Evolutionary conservation across 2,113 vertebrate species (phyloP).

Genomic region (Opisthocomus hoazin): DNA sequence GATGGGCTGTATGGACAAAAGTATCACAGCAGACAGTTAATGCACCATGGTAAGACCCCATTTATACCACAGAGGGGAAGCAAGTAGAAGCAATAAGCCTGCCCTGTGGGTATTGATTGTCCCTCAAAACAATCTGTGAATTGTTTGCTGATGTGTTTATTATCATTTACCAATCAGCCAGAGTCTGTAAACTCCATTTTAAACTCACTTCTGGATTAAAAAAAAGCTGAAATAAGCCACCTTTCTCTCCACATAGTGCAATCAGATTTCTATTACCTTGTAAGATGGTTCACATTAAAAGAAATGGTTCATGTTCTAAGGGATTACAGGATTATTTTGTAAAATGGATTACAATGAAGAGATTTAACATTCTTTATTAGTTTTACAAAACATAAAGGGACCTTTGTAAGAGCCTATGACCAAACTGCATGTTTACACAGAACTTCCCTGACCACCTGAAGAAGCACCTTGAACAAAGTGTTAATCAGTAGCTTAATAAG

Average conservation of each 20-base stretch:
- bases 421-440: not conserved
- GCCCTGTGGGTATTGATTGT: not conserved
- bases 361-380: not conserved
- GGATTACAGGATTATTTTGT: constrained; percentile 5
- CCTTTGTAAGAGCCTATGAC: not conserved
- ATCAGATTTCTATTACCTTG: not conserved
- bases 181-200: not conserved
- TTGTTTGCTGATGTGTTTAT: not conserved
- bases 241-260: not conserved
- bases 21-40: not conserved
- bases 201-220: not conserved
- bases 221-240: not conserved
- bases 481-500: not conserved
- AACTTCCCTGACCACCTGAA: not conserved
- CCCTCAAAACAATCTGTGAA: not conserved
- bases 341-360: constrained; percentile 12
- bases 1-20: not conserved
- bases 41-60: not conserved
- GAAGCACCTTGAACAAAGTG: not conserved
- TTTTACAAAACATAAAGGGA: not conserved
- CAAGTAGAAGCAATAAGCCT: not conserved
- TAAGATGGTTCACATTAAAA: not conserved
- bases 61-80: fast-evolving
- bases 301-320: not conserved
- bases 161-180: not conserved